Evolutionary conservation across 2,113 vertebrate species (phyloP).

Genomic region (Mus pahari): DNA sequence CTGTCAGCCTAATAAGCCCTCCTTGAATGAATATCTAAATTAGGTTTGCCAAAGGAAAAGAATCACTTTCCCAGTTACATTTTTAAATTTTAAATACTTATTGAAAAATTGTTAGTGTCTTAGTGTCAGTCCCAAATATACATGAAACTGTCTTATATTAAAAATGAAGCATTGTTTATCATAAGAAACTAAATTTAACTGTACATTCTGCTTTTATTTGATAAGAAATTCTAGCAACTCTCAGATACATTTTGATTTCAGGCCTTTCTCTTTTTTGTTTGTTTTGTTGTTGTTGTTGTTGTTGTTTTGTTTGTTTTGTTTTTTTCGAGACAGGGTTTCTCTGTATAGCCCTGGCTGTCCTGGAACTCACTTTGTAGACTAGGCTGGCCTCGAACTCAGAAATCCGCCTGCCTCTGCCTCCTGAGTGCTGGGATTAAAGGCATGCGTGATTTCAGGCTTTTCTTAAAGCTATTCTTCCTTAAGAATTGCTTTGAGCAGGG

Average conservation of each 20-base stretch:
- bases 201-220: background rate
- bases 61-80: background rate
- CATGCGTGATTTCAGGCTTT: background rate
- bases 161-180: slow-evolving; percentile 13
- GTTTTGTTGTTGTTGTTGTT: no score
- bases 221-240: background rate
- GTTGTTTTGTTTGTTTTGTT: no score
- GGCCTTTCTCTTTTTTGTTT: no score
- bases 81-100: background rate
- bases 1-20: background rate
- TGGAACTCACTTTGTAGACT: no score
- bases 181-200: slow-evolving; percentile 43
- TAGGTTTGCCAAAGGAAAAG: slow-evolving; percentile 29
- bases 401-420: no score
- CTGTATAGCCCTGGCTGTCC: no score
- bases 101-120: background rate
- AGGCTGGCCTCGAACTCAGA: no score
- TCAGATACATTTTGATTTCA: background rate
- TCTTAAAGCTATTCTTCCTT: slow-evolving; percentile 30
- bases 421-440: no score
- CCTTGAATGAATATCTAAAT: background rate
- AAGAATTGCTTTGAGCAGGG: background rate
- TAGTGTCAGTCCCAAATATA: background rate
- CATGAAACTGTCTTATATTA: background rate
- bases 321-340: no score